Evolutionary conservation across 2,888 invertebrate species (phyloP).

Genomic region (Metopia argyrocephala): DNA sequence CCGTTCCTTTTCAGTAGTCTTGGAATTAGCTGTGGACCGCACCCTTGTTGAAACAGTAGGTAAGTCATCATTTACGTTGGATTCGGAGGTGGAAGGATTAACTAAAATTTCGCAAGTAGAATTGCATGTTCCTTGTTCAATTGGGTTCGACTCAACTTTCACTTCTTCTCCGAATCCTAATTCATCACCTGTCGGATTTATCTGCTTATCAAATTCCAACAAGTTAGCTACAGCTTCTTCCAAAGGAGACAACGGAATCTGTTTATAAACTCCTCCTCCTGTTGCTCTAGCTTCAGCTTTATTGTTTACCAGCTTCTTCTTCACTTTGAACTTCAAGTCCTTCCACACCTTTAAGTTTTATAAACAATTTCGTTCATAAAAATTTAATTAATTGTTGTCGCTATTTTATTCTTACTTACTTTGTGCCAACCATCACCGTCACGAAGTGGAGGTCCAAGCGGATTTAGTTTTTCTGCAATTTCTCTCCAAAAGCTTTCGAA

Average conservation of each 20-base stretch:
- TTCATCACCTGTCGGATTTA: neutral
- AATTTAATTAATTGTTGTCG: neutral
- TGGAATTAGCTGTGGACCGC: neutral
- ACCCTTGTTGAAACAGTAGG: neutral
- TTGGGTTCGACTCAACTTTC: neutral
- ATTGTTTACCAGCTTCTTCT: neutral
- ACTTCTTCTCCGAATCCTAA: neutral
- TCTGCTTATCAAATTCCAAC: neutral
- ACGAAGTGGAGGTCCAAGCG: neutral
- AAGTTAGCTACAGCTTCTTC: neutral
- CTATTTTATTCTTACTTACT: neutral
- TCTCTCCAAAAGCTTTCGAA: slow-evolving; percentile 1
- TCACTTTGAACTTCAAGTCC: neutral
- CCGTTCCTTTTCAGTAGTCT: too few relatives aligned
- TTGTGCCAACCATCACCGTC: slow-evolving; percentile 17
- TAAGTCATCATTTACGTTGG: neutral
- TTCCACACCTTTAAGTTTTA: neutral
- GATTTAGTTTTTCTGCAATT: slow-evolving; percentile 4
- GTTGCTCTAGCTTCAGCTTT: slow-evolving; percentile 22
- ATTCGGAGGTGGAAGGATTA: neutral
- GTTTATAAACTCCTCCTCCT: slow-evolving; percentile 6
- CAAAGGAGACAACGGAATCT: slow-evolving; percentile 1
- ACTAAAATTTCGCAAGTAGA: neutral
- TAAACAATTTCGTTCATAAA: neutral
- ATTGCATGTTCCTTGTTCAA: neutral